Conservation (phyloP, 2,888 invertebrate species). For the Cistogaster globosa region DNA sequence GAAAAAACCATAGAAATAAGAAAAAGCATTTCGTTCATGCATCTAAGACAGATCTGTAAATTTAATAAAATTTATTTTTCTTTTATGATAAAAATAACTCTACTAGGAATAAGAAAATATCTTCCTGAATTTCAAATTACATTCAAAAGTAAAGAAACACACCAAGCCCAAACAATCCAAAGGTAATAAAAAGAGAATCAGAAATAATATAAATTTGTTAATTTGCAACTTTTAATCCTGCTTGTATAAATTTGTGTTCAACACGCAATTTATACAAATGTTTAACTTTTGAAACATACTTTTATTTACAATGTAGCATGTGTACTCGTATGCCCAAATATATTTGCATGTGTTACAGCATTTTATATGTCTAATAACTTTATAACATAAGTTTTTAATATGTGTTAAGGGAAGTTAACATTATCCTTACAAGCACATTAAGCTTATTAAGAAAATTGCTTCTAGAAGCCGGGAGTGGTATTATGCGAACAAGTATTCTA, state of each 20-base stretch:
- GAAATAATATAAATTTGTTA: constrained; percentile 56
- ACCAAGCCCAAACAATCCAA: neutral
- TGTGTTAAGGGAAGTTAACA: constrained; percentile 49
- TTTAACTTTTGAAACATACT: neutral
- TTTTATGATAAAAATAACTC: no score
- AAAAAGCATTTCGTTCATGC: constrained; percentile 8
- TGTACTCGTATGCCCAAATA: neutral
- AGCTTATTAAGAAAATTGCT: constrained; percentile 22
- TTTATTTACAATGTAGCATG: no score
- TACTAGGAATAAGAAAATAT: no score
- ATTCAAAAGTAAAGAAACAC: constrained; percentile 19
- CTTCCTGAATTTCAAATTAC: no score
- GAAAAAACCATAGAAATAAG: neutral
- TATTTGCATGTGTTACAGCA: neutral
- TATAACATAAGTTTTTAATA: constrained; percentile 27
- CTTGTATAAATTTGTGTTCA: constrained; percentile 18
- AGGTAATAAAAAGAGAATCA: neutral
- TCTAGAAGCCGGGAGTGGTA: neutral
- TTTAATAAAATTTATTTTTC: no score
- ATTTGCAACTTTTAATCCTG: constrained; percentile 26
- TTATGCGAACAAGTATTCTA: neutral
- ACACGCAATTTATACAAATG: constrained; percentile 10
- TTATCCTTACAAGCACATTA: constrained; percentile 31
- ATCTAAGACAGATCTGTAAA: constrained; percentile 6
- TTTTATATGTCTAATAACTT: neutral